These are phyloP conservation scores for Cistogaster globosa DNA, from an alignment of 2,888 invertebrate species.

Conservation along the genomic window DNA sequence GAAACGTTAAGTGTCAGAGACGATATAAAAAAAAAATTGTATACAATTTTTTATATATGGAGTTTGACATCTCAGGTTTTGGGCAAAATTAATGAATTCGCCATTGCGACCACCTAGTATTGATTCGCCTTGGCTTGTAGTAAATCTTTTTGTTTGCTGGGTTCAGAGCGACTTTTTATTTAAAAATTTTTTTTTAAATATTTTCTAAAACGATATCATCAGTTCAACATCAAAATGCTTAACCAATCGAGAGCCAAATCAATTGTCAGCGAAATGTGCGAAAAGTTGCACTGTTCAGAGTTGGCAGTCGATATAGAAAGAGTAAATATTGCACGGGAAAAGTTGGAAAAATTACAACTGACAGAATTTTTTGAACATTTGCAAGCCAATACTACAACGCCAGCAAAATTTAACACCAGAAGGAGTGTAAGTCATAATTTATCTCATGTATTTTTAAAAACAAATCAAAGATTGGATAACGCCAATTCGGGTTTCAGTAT, in stretches of 20 bases:
- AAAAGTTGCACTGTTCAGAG: slow-evolving; percentile 73
- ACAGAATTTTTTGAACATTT: slow-evolving; percentile 70
- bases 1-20: too few species aligned
- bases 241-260: slow-evolving; percentile 15
- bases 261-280: slow-evolving; percentile 71
- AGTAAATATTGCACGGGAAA: slow-evolving; percentile 75
- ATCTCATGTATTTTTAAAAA: slow-evolving; percentile 15
- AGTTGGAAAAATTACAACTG: slow-evolving; percentile 74
- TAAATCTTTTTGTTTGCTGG: too few species aligned
- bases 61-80: too few species aligned
- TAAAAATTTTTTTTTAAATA: too few species aligned
- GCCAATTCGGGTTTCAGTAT: background rate
- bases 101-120: too few species aligned
- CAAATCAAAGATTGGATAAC: background rate
- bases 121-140: too few species aligned
- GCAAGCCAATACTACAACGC: background rate
- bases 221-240: background rate
- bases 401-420: background rate
- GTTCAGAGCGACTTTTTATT: too few species aligned
- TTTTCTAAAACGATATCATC: too few species aligned
- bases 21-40: too few species aligned
- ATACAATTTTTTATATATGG: too few species aligned
- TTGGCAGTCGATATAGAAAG: slow-evolving; percentile 74
- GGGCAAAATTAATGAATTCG: too few species aligned
- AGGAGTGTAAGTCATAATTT: background rate